Evolutionary conservation across 1,140 invertebrate genomes (phyloP), one percentile per base, ranked within the genome.

Genomic region (Bathynomus jamesi): DNA sequence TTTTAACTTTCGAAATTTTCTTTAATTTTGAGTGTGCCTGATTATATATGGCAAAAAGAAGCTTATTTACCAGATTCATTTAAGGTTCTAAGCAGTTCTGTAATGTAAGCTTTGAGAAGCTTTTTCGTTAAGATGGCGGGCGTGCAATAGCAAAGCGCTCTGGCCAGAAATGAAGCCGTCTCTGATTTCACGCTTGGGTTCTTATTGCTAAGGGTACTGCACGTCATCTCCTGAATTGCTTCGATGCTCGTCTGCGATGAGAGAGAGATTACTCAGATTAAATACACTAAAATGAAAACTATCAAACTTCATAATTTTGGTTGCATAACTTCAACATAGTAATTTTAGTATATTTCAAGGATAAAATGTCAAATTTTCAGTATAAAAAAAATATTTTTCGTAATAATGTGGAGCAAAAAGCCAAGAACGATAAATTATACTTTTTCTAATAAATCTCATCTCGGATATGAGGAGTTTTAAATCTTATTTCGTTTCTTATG

Each of bases 151-250:
- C 89, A 85, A 78, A 98, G 91, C 40, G 89, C 89, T 70, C 96
- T 85, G 0, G 91, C 86, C 62, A 99, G 80, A 81, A 97, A 99
- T n/a, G 88, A 80, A 0, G 92, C 89, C 3, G 93, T 95, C 84
- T 99, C 96, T 0, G 92, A 87, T 83, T 96, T 97, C 0, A 99
- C 93, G 11, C 87, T 87, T 0, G 96, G 96, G 84, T 98, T 98
- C 83, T 99, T 98, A 82, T 96, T 96, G 28, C 91, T 90, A 46
- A 99, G 85, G 0, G 93, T 90, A 73, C 89, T 89, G 0, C 92
- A 76, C 21, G 90, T 83, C 78, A 95, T 92, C 81, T 98, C 95
- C 77, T 90, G 86, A 78, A 98, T 91, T 0, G 87, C 83, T 83
- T 98, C 96, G 4, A 99, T 84, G 70, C 85, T 91, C 30, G 91